Percentiles rank a stretch among this genome's conserved stretches.
Conservation (phyloP, 2,888 invertebrate genomes). For the Caenorhabditis sp. region DNA sequence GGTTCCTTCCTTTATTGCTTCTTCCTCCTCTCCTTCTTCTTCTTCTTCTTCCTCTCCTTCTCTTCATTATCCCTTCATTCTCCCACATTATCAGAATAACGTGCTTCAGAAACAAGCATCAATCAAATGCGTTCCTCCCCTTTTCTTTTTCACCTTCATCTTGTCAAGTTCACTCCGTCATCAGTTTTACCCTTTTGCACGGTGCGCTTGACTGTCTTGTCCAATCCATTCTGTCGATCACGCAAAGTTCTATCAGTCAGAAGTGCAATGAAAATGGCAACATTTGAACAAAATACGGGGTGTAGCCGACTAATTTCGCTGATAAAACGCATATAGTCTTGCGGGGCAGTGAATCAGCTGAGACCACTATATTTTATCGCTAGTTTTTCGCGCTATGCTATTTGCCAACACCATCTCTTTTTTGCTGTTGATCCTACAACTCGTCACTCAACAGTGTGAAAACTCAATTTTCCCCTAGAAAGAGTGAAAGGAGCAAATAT, state of each 20-base stretch:
- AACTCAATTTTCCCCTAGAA: background rate
- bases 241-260: slow-evolving; percentile 23
- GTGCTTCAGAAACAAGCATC: too few species aligned
- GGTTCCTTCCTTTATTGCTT: background rate
- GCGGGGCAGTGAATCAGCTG: slow-evolving; percentile 20
- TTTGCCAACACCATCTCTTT: slow-evolving; percentile 18
- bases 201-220: slow-evolving; percentile 5
- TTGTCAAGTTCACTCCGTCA: slow-evolving; percentile 31
- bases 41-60: background rate
- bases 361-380: slow-evolving; percentile 12
- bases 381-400: background rate
- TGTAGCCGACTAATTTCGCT: slow-evolving; percentile 27
- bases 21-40: too few species aligned
- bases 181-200: background rate
- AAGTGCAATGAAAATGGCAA: too few species aligned
- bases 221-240: background rate
- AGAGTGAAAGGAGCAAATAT: slow-evolving; percentile 6
- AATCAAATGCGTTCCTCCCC: too few species aligned
- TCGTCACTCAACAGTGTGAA: slow-evolving; percentile 14
- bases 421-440: slow-evolving; percentile 14
- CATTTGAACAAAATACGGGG: background rate
- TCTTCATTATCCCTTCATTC: too few species aligned
- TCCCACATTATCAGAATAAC: too few species aligned
- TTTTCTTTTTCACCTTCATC: slow-evolving; percentile 3
- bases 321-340: slow-evolving; percentile 9